These are phyloP conservation scores for Archocentrus centrarchus DNA, from an alignment of 2,113 vertebrate species.

Conservation along the genomic window DNA sequence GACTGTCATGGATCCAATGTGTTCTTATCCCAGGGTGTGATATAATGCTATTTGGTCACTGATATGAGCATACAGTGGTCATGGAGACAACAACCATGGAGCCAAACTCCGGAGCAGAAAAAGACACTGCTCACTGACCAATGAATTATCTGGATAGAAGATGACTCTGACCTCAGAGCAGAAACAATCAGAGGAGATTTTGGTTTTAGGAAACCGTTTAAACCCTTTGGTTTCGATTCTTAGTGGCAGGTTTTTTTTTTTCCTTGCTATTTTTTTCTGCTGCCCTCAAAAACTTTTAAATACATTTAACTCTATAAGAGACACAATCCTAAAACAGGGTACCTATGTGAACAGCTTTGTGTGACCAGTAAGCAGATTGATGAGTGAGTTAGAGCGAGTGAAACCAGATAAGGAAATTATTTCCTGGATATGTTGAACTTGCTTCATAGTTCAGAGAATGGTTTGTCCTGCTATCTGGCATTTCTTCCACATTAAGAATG, in stretches of 20 bases:
- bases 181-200: neutral
- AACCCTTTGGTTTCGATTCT: neutral
- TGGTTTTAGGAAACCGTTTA: neutral
- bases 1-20: neutral
- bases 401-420: neutral
- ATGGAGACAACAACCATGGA: neutral
- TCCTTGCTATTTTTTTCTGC: neutral
- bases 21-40: neutral
- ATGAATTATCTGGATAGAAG: neutral
- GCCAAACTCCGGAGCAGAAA: neutral
- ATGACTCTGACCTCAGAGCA: neutral
- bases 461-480: too few species aligned
- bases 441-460: neutral
- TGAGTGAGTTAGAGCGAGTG: neutral
- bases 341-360: neutral
- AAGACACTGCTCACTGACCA: neutral
- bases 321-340: neutral
- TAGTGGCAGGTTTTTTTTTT: neutral
- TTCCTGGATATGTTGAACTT: neutral
- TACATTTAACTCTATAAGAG: neutral
- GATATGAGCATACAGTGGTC: fast-evolving
- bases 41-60: neutral
- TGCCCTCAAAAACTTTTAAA: neutral
- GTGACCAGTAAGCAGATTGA: neutral
- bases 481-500: too few species aligned